Evolutionary conservation across 2,113 vertebrate genomes (phyloP), one percentile per base, ranked within the genome.

Genomic region (Eubucco bourcierii): DNA sequence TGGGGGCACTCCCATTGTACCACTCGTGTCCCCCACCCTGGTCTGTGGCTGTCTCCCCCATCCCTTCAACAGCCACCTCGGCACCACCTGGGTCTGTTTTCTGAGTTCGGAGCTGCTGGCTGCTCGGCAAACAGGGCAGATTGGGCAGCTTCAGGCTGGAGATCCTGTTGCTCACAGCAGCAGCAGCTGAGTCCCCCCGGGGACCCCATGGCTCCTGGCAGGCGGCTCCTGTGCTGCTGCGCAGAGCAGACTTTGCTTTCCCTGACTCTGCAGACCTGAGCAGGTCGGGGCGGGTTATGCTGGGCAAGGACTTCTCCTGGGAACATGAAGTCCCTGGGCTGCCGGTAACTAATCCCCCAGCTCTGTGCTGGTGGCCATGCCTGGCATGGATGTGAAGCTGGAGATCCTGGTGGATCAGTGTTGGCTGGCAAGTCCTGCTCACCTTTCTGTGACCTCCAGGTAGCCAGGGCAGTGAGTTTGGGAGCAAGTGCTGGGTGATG

Each of bases 241-340:
- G 25, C 55, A 0, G 64, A 87, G 94, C 76, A 92, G 82, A 27
- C 37, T 67, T 28, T 76, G 93, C 78, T 70, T 84, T 87, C 47
- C 55, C 91, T 94, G 85, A 85, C 61, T 65, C 61, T 77, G 85
- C 87, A 91, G 53, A 83, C 92, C 72, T 80, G 87, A 87, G 72
- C 55, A 2, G 7, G 31, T 78, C 1, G 1, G 52, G 44, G 77
- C 52, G 12, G 60, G 7, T 33, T 89, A 46, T 61, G 64, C 80
- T 55, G 50, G 76, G 79, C 76, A 91, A 89, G 68, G 50, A 17
- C 17, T 79, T 74, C 76, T 73, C 91, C 68, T 34, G 61, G 72
- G 93, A 96, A 93, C 89, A 83, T 85, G 83, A 53, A 89, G 87
- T 93, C 84, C 95, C 84, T 4, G 15, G 39, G 24, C 81, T 88